phyloP scores from a whole-genome alignment of 2,888 invertebrate species.

The Boloria euphrosyne region DNA sequence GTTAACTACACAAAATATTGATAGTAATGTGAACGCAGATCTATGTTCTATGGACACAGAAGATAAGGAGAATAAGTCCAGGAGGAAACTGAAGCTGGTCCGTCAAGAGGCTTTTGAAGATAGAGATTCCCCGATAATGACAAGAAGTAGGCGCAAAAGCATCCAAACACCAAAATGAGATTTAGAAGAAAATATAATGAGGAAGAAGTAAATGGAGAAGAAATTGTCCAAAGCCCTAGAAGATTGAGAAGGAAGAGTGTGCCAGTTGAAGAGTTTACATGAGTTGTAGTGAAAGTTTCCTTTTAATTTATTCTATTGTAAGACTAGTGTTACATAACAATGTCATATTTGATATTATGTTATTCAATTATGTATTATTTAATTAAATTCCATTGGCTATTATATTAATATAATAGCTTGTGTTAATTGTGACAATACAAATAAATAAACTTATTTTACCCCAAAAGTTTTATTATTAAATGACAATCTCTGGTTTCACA shows the following conservation, averaged over 20 bases:
- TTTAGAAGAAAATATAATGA: slow-evolving; percentile 30
- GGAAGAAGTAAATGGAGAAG: slow-evolving; percentile 46
- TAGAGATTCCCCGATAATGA: slow-evolving; percentile 49
- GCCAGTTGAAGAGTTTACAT: not conserved
- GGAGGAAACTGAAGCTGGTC: slow-evolving; percentile 47
- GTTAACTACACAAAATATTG: not conserved
- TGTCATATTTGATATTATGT: too few relatives aligned
- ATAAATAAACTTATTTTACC: too few relatives aligned
- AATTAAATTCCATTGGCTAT: too few relatives aligned
- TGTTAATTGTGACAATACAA: too few relatives aligned
- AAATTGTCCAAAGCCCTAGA: slow-evolving; percentile 40
- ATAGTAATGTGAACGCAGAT: slow-evolving; percentile 25
- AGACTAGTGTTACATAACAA: too few relatives aligned
- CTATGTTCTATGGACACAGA: slow-evolving; percentile 48
- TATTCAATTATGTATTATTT: too few relatives aligned
- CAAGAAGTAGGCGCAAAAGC: slow-evolving; percentile 59
- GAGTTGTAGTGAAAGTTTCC: not conserved
- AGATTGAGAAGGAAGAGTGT: slow-evolving; percentile 36
- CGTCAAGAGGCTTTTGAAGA: slow-evolving; percentile 57
- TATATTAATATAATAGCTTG: too few relatives aligned
- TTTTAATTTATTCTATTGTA: not conserved
- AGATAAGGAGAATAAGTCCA: slow-evolving; percentile 52
- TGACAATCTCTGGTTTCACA: too few relatives aligned
- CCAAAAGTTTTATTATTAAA: too few relatives aligned
- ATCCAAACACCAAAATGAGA: slow-evolving; percentile 42